These are phyloP conservation scores for Corythoichthys haematopterus DNA, from an alignment of 2,113 vertebrate species.

Conservation along the genomic window DNA sequence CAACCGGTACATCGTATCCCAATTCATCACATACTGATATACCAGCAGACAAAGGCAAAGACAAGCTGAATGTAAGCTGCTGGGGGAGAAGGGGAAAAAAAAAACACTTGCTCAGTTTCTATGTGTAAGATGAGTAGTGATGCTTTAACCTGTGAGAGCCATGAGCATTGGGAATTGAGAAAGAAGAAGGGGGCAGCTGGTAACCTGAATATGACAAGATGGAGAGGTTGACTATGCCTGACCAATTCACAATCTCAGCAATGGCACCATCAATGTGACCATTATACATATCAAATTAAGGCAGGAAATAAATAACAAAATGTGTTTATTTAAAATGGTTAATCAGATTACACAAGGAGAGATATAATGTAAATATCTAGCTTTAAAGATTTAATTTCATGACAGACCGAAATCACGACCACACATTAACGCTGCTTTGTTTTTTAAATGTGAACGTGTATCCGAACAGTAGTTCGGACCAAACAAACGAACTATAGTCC, in stretches of 20 bases:
- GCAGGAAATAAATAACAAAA: not conserved
- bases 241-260: conserved; percentile 15
- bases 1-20: not conserved
- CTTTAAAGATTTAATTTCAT: not conserved
- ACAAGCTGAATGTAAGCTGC: conserved; percentile 46
- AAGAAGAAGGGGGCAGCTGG: conserved; percentile 35
- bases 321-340: not conserved
- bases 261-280: conserved; percentile 15
- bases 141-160: conserved; percentile 52
- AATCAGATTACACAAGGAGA: not conserved
- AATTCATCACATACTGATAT: conserved; percentile 17
- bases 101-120: conserved; percentile 37
- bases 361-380: not conserved
- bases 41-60: conserved; percentile 17
- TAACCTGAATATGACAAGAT: conserved; percentile 27
- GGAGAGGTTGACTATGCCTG: conserved; percentile 19
- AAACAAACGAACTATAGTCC: no score
- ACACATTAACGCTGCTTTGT: not conserved
- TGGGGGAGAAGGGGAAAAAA: conserved; percentile 23
- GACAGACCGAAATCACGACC: not conserved
- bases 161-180: conserved; percentile 42
- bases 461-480: no score
- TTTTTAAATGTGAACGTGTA: no score
- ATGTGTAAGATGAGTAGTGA: conserved; percentile 42
- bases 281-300: not conserved